These are phyloP conservation scores for Chelmon rostratus DNA, from an alignment of 2,797 vertebrate genomes.

Conservation along the genomic window DNA sequence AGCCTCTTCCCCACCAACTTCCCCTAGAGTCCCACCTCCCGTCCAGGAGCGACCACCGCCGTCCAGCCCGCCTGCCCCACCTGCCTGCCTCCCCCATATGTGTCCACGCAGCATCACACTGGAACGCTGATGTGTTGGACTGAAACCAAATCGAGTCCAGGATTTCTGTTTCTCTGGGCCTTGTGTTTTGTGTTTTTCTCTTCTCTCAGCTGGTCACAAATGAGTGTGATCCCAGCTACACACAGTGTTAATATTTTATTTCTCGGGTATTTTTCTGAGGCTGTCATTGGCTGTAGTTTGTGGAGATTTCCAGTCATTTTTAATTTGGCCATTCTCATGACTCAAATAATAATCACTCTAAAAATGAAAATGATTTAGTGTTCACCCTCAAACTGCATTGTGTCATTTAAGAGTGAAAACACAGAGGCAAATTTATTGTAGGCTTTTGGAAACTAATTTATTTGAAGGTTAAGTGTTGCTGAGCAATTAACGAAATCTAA, in stretches of 20 bases:
- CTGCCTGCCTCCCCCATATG: background rate
- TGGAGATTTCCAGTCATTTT: slow-evolving; percentile 1
- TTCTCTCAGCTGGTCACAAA: background rate
- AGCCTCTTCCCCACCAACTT: slow-evolving; percentile 96
- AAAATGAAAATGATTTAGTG: background rate
- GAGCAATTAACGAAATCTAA: slow-evolving; percentile 12
- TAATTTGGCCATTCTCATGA: slow-evolving; percentile 15
- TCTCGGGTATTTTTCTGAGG: slow-evolving; percentile 4
- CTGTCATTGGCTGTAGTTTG: background rate
- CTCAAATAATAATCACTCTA: slow-evolving; percentile 33
- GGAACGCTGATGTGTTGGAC: background rate
- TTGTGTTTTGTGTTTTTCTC: slow-evolving; percentile 2
- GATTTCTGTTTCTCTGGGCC: slow-evolving; percentile 23
- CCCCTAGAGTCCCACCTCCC: slow-evolving; percentile 78
- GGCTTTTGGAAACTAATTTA: slow-evolving; percentile 9
- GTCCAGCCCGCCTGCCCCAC: slow-evolving; percentile 21
- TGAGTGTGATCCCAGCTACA: background rate
- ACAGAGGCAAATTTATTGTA: background rate
- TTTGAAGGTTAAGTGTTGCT: background rate
- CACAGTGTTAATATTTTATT: background rate
- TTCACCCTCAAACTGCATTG: background rate
- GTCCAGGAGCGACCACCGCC: slow-evolving; percentile 28
- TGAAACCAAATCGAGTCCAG: slow-evolving; percentile 8
- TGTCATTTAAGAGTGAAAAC: background rate
- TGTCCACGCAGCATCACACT: slow-evolving; percentile 15